Evolutionary conservation across 2,888 invertebrate genomes (phyloP).

Genomic region (Eupithecia subfuscata): DNA sequence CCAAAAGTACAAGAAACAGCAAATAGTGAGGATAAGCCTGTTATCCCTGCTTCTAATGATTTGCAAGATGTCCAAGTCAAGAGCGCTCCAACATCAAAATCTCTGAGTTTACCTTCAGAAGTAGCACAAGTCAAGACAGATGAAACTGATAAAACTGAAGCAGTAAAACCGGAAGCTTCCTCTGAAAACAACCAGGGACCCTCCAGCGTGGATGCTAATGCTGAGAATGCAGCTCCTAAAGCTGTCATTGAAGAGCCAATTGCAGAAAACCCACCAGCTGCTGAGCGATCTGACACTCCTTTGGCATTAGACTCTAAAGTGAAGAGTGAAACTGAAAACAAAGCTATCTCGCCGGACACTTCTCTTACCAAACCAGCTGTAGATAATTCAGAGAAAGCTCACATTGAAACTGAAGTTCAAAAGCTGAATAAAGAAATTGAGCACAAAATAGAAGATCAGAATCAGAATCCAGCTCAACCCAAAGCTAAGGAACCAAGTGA

Average conservation of each 20-base stretch:
- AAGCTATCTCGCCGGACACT: constrained; percentile 17
- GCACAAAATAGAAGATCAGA: constrained; percentile 41
- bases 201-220: constrained; percentile 20
- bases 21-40: constrained; percentile 24
- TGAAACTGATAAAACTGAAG: constrained; percentile 23
- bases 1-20: constrained; percentile 20
- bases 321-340: constrained; percentile 22
- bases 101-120: constrained; percentile 17
- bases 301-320: constrained; percentile 15
- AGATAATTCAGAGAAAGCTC: constrained; percentile 20
- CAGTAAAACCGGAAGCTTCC: constrained; percentile 26
- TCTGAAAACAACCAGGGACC: constrained; percentile 29
- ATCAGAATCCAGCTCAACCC: constrained; percentile 45
- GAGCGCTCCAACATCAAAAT: constrained; percentile 15
- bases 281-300: constrained; percentile 27
- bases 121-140: constrained; percentile 10
- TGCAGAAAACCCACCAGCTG: constrained; percentile 18
- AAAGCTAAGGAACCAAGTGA: constrained; percentile 41
- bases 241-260: constrained; percentile 26
- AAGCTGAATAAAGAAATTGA: constrained; percentile 36
- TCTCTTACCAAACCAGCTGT: constrained; percentile 29
- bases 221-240: constrained; percentile 20
- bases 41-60: constrained; percentile 21
- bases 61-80: constrained; percentile 37
- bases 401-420: constrained; percentile 32